Evolutionary conservation across 1,140 invertebrate genomes (phyloP).

Genomic region (Heliconius himera): DNA sequence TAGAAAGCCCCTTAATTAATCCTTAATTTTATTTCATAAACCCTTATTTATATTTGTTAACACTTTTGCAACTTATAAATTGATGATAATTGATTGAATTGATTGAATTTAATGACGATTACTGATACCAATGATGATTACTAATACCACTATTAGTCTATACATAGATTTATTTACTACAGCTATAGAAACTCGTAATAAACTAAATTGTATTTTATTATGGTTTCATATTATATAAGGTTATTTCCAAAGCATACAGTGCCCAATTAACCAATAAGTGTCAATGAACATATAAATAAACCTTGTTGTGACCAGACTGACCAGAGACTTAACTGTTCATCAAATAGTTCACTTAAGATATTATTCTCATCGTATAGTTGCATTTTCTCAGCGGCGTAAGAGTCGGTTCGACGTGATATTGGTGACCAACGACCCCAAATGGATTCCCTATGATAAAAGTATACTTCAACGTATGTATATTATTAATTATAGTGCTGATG

Average conservation of each 20-base stretch:
- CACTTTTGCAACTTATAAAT: no score
- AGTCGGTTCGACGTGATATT: neutral
- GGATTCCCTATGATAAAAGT: neutral
- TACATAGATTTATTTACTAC: no score
- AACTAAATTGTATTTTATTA: no score
- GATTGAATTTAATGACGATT: no score
- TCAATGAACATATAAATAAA: neutral
- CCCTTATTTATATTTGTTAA: no score
- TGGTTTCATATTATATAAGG: no score
- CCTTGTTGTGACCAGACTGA: neutral
- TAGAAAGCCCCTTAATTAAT: no score
- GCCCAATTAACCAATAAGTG: neutral
- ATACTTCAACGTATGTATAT: neutral
- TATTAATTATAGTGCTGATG: neutral
- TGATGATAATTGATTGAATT: no score
- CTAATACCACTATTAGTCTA: no score
- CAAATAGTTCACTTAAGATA: neutral
- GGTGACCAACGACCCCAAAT: neutral
- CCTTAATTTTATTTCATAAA: neutral
- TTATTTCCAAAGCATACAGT: no score
- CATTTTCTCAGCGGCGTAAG: neutral
- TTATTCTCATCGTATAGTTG: neutral
- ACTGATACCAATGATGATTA: no score
- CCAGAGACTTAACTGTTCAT: constrained; percentile 9
- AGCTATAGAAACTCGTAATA: no score